Percentiles rank a stretch among this genome's conserved stretches.
Conservation (phyloP, 2,888 invertebrate genomes). For the Augochlorella aurata region DNA sequence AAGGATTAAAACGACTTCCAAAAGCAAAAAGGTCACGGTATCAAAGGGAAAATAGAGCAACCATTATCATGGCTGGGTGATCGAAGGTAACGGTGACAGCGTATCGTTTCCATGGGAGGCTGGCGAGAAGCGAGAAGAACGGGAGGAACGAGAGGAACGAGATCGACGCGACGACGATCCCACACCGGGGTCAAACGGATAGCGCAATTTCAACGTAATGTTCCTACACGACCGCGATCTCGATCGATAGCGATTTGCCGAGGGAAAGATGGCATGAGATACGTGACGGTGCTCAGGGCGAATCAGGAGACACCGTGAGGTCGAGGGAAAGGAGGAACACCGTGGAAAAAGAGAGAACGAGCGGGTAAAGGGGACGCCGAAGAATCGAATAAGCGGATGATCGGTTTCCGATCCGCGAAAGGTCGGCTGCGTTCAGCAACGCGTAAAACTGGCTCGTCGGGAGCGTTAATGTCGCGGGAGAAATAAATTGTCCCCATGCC, state of each 20-base stretch:
- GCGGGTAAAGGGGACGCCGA: slow-evolving; percentile 53
- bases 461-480: slow-evolving; percentile 59
- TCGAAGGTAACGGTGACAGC: slow-evolving; percentile 17
- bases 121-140: no score
- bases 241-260: slow-evolving; percentile 69
- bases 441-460: slow-evolving; percentile 49
- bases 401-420: slow-evolving; percentile 51
- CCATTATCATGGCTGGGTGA: slow-evolving; percentile 1
- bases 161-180: slow-evolving; percentile 63
- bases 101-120: slow-evolving; percentile 21
- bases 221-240: slow-evolving; percentile 66
- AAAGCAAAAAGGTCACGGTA: slow-evolving; percentile 17
- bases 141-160: slow-evolving; percentile 38
- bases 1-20: neutral
- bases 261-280: slow-evolving; percentile 62
- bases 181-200: slow-evolving; percentile 66
- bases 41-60: slow-evolving; percentile 53
- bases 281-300: slow-evolving; percentile 63
- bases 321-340: slow-evolving; percentile 26
- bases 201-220: slow-evolving; percentile 68
- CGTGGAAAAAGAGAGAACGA: slow-evolving; percentile 39
- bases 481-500: slow-evolving; percentile 56
- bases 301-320: slow-evolving; percentile 26
- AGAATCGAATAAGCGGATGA: slow-evolving; percentile 42
- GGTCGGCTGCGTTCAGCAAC: slow-evolving; percentile 53